phyloP scores from a whole-genome alignment of 2,113 vertebrate genomes.

The Leucoraja erinaceus region DNA sequence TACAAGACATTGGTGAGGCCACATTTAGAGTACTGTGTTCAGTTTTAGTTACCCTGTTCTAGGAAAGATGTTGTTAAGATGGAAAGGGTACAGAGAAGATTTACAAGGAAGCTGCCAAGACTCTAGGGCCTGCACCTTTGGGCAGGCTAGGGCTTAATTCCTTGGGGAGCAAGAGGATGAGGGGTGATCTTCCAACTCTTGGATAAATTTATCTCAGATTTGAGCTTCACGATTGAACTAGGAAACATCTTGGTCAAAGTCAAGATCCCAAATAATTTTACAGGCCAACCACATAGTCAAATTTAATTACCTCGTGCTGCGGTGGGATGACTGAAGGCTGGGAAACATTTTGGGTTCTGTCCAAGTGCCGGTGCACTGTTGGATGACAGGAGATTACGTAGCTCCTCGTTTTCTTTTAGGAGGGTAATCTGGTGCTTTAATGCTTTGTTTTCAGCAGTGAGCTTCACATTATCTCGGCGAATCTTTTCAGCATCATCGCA shows the following conservation, averaged over 20 bases:
- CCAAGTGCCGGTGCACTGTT: background rate
- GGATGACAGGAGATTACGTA: constrained; percentile 5
- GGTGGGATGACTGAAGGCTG: background rate
- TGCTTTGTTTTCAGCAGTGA: constrained; percentile 20
- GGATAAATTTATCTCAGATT: background rate
- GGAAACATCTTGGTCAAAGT: background rate
- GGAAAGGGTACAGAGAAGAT: too few relatives aligned
- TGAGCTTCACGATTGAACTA: background rate
- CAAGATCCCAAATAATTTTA: background rate
- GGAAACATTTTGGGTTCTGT: background rate
- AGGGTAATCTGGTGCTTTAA: constrained; percentile 14
- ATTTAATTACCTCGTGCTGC: constrained; percentile 1
- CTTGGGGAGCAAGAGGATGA: too few relatives aligned
- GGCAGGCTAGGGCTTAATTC: too few relatives aligned
- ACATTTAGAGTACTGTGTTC: too few relatives aligned
- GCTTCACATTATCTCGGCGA: constrained; percentile 4
- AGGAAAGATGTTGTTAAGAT: too few relatives aligned
- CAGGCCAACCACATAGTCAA: background rate
- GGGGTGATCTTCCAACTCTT: background rate
- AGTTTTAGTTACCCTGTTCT: too few relatives aligned
- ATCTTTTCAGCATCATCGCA: constrained; percentile 19
- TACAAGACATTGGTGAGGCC: too few relatives aligned
- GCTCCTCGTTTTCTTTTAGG: constrained; percentile 31
- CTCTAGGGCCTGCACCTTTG: too few relatives aligned
- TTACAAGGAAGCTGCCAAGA: too few relatives aligned